These are phyloP conservation scores for Spatula versicolor DNA, from an alignment of 2,797 vertebrate species.

Conservation along the genomic window DNA sequence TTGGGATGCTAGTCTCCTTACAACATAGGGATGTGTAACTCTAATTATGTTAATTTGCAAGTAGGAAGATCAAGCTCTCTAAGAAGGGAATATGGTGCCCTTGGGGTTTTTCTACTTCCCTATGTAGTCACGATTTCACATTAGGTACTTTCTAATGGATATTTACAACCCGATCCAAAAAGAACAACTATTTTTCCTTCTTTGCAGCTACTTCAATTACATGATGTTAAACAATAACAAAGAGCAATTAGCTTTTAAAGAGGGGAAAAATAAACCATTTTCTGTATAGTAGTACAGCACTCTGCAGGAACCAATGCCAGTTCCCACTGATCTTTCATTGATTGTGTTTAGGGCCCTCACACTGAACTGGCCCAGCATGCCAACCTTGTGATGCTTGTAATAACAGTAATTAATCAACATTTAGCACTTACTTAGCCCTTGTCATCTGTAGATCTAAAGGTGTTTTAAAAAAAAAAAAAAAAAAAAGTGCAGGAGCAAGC, in stretches of 20 bases:
- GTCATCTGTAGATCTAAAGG: neutral
- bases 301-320: constrained; percentile 10
- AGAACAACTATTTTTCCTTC: constrained; percentile 6
- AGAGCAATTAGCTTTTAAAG: constrained; percentile 31
- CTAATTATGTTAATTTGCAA: neutral
- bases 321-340: constrained; percentile 43
- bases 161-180: constrained; percentile 10
- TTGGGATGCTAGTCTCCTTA: neutral
- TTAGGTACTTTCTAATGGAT: neutral
- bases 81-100: neutral
- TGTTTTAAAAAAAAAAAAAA: neutral
- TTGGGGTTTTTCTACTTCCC: neutral
- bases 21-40: neutral
- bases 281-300: constrained; percentile 6
- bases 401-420: neutral
- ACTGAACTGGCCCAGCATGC: neutral
- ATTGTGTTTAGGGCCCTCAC: neutral
- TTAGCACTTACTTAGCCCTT: neutral
- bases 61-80: neutral
- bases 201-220: constrained; percentile 23
- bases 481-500: neutral
- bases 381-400: neutral
- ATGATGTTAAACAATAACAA: constrained; percentile 16
- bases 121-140: neutral
- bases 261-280: constrained; percentile 49